Base-by-base conservation (phyloP, 2,113 vertebrate genomes). In the Nibea coibor region DNA sequence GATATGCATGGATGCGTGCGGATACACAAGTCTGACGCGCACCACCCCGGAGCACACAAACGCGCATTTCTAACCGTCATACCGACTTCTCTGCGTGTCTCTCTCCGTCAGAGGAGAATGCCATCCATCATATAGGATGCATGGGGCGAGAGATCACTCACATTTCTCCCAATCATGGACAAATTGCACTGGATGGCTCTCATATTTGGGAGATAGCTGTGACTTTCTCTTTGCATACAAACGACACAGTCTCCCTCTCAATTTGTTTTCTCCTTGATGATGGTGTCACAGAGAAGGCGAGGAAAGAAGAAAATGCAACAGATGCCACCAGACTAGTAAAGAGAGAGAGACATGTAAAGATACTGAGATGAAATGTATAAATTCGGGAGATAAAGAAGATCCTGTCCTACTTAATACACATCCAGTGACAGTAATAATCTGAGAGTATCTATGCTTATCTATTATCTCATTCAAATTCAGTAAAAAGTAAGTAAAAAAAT, bases 141-240 rank as follows among this genome's bases (percentile, higher is more conserved):
- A 78, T 10, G 43, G 72, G 68, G 80, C 5, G 66, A 83, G 54
- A 74, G 78, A 91, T 89, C 84, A 87, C 75, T 79, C 86, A 86
- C 86, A 85, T 75, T 81, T 84, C 80, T 76, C 75, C 75, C 81
- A 82, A 83, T 89, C 83, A 76, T 15, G 39, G 69, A 63, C 83
- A 90, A 88, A 89, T 77, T 85, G 83, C 81, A 70, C 61, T 83
- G 85, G 87, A 89, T 81, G 85, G 85, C 77, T 89, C 76, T 86
- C 85, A 83, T 87, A 88, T 90, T 86, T 86, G 42, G 72, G 48
- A 78, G 81, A 72, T 53, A 53, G 76, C 71, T 14, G 66, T 8
- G 14, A 61, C 47, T 26, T 63, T 76, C 53, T 77, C 70, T 71
- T 77, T 86, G 83, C 86, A 90, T 91, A 72, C 88, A 88, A 90